Evolutionary conservation across 2,113 vertebrate genomes (phyloP).

Genomic region (Camelus dromedarius): DNA sequence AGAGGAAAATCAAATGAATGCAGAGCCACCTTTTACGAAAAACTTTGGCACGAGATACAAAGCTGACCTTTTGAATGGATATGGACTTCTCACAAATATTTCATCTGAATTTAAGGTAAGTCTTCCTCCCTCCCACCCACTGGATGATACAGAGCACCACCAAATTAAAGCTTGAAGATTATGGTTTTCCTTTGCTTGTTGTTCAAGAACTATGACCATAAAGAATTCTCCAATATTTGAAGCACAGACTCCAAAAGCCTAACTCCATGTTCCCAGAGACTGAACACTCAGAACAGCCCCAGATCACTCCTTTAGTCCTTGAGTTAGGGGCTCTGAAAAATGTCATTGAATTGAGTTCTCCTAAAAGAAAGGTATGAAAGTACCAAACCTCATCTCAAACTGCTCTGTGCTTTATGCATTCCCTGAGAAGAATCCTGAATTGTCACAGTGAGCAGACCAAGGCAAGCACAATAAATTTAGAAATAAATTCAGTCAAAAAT

Average conservation of each 20-base stretch:
- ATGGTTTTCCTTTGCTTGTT: background rate
- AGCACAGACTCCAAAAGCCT: background rate
- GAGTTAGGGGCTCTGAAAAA: background rate
- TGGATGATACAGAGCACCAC: background rate
- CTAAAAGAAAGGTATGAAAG: background rate
- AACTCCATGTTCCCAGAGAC: background rate
- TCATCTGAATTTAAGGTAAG: background rate
- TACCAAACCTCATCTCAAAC: background rate
- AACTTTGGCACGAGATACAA: background rate
- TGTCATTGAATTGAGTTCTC: background rate
- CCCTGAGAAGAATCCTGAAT: background rate
- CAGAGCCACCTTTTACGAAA: background rate
- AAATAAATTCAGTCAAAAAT: background rate
- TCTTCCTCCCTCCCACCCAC: background rate
- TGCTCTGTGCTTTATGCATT: background rate
- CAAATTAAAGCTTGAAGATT: background rate
- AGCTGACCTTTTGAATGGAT: background rate
- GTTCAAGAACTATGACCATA: background rate
- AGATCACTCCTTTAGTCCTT: background rate
- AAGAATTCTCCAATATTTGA: constrained; percentile 8
- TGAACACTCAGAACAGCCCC: background rate
- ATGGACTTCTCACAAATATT: background rate
- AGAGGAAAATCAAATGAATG: constrained; percentile 2
- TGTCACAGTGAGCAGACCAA: background rate
- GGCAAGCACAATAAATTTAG: background rate